Percentiles rank a stretch among this genome's conserved stretches.
Evolutionary conservation across 2,888 invertebrate genomes (phyloP).

Genomic region (Melanargia galathea): DNA sequence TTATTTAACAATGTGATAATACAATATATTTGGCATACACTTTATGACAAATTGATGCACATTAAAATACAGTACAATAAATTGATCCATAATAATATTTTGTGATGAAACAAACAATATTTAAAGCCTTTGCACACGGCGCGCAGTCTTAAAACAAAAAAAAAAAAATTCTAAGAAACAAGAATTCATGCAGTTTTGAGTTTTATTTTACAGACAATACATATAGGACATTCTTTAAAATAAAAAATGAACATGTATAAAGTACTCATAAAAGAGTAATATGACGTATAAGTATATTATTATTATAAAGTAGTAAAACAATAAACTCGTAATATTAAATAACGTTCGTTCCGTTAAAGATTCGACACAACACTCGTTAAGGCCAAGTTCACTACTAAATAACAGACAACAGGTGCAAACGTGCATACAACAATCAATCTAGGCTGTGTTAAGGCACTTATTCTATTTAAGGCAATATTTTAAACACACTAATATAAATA

Average conservation of each 20-base stretch:
- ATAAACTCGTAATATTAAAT: slow-evolving; percentile 5
- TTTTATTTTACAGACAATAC: background rate
- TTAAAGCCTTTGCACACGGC: slow-evolving; percentile 18
- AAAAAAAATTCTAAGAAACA: background rate
- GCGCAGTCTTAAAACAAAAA: slow-evolving; percentile 11
- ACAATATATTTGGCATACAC: slow-evolving; percentile 81
- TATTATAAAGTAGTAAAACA: background rate
- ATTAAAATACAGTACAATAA: slow-evolving; percentile 28
- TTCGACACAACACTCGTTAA: slow-evolving; percentile 26
- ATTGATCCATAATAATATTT: slow-evolving; percentile 46
- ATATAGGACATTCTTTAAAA: background rate
- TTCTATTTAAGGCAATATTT: slow-evolving; percentile 60
- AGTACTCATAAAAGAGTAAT: background rate
- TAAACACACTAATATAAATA: slow-evolving; percentile 39
- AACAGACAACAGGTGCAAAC: slow-evolving; percentile 39
- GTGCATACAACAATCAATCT: slow-evolving; percentile 50
- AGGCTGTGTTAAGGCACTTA: slow-evolving; percentile 65
- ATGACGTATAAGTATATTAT: background rate
- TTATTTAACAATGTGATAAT: slow-evolving; percentile 77
- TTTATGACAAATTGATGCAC: slow-evolving; percentile 52
- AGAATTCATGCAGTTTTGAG: background rate
- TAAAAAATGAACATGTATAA: background rate
- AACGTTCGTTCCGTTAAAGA: slow-evolving; percentile 10
- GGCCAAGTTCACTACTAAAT: slow-evolving; percentile 33
- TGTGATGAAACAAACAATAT: slow-evolving; percentile 32